Evolutionary conservation across 2,797 vertebrate genomes (phyloP), one percentile per base, ranked within the genome.

Genomic region (Gila robusta): DNA sequence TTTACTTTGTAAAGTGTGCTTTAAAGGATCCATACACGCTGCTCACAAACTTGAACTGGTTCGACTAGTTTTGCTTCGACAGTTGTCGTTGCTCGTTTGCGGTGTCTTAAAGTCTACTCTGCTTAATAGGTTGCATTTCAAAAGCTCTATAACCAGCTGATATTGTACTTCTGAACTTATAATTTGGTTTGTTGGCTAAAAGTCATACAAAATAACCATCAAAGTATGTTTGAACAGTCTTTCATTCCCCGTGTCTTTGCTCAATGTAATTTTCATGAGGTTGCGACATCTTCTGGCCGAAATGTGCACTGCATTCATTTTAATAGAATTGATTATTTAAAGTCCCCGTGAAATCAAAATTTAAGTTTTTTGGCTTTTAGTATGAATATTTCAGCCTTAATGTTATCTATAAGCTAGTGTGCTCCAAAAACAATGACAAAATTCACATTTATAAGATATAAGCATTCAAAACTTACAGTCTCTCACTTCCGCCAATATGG

Each of bases 251-350:
- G 28, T 23, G 81, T 23, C 28, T 52, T 6, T 32, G 52, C 23
- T 32, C 26, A 71, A 28, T 12, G 26, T 21, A 23, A 35, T 14
- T 6, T 19, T 47, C 6, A 37, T 41, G 16, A 47, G 0, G 52
- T 72, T 39, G 76, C 52, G 21, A 77, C 83, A 72, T 41, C 76
- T 17, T 37, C 19, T 79, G 83, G 66, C 5, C 23, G 56, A 66
- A 79, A 72, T 71, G 35, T 44, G 47, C 35, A 44, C 64, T 23
- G 28, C 8, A 37, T 71, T 47, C 1, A n/a, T 44, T 21, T 77
- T 64, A 62, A 11, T 23, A 14, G 10, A 76, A 6, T 6, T 2
- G 28, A 21, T 49, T 49, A 49, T 49, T 16, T 49, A 49, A 49
- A 49, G 47, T 49, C 47, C 47, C 47, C 14, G 17, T 49, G 16